Base-by-base conservation (phyloP, 2,888 invertebrate genomes). In the Drosophila merina region DNA sequence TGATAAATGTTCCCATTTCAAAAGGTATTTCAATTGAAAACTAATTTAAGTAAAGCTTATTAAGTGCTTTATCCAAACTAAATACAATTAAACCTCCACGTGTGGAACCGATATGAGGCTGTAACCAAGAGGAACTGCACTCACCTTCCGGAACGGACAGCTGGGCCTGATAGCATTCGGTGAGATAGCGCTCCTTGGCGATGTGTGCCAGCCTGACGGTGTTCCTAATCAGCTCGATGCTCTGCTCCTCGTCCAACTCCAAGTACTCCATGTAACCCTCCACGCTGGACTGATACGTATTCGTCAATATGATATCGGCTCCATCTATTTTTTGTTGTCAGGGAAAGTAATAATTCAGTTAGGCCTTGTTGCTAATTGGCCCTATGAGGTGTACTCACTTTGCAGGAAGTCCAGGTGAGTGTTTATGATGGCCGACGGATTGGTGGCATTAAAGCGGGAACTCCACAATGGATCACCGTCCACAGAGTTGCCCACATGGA, bases 391-490 rank as follows among this genome's bases (percentile, higher is more conserved):
- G 36, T 14, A 79, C 88, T 86, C 70, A 96, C 96, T 95, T 93
- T 95, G 93, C 49, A 97, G 92, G 90, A 96, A 97, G 89, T 96
- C 97, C 83, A 96, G 92, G 91, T 98, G 98, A 0, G 96, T 95
- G 77, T 94, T 93, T 72, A 95, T 93, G 56, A 98, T 95, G 55
- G 96, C 96, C 10, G 95, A 93, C 2, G 96, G 96, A 91, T 97
- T 93, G 1, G 96, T 96, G 62, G 95, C 94, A 71, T 98, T 93
- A 87, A 96, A 96, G 64, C 96, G 93, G 4, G 97, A 95, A 86
- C 96, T 97, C 98, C 97, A 98, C 33, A 98, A 91, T 0, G 97
- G 97, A 91, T 98, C 97, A 0, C 96, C 96, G 89, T 97, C 96
- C 63, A 97, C 95, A 58, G 94, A 94, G 76, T 95, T 93, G 0